These are phyloP conservation scores for Rhinogobio ventralis DNA, from an alignment of 2,797 vertebrate species.

Conservation along the genomic window DNA sequence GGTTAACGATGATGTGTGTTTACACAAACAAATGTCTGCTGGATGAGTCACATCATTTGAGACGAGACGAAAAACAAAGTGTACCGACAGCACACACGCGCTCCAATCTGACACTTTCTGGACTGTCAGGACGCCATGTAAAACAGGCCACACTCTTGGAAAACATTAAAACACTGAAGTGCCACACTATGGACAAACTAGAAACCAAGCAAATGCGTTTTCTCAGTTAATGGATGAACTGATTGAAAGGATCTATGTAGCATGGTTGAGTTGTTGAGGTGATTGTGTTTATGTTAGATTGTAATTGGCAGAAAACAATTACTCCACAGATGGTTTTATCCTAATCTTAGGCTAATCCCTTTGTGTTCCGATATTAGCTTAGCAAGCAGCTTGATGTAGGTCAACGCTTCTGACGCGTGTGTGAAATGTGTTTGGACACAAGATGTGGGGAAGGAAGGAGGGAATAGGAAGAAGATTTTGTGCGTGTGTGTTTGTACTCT, in stretches of 20 bases:
- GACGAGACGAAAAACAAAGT: constrained; percentile 3
- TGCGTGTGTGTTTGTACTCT: neutral
- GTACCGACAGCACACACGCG: neutral
- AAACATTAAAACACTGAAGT: constrained; percentile 15
- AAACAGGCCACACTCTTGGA: constrained; percentile 21
- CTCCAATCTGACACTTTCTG: constrained; percentile 36
- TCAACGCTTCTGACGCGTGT: constrained; percentile 71
- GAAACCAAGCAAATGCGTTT: neutral
- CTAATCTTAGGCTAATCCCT: constrained; percentile 78
- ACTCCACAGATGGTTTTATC: constrained; percentile 74
- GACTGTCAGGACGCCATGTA: constrained; percentile 3
- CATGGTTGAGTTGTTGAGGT: neutral
- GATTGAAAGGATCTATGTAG: constrained; percentile 1
- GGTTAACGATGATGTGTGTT: constrained; percentile 34
- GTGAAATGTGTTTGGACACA: constrained; percentile 58
- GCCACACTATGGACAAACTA: constrained; percentile 10
- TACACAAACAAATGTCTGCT: constrained; percentile 43
- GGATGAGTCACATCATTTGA: constrained; percentile 36
- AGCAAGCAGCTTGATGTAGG: constrained; percentile 77
- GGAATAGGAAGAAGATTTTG: constrained; percentile 43
- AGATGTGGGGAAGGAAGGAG: constrained; percentile 43
- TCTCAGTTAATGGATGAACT: neutral
- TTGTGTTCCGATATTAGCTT: constrained; percentile 77
- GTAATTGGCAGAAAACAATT: constrained; percentile 77
- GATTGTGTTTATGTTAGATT: constrained; percentile 65